Conservation (phyloP, 2,888 invertebrate genomes). For the Limnephilus marmoratus region DNA sequence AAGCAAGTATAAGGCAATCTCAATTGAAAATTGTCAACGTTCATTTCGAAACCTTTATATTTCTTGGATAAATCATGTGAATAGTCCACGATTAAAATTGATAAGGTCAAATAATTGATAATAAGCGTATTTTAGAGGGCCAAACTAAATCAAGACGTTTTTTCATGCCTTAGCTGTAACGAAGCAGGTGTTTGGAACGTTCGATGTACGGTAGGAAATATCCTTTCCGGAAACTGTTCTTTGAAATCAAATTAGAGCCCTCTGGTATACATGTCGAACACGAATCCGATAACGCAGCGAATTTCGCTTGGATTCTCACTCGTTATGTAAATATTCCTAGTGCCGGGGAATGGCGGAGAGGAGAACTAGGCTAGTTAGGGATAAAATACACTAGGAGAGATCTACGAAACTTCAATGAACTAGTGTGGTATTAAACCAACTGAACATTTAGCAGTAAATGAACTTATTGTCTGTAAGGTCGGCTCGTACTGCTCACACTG, state of each 20-base stretch:
- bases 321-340: constrained; percentile 41
- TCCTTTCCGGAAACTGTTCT: constrained; percentile 30
- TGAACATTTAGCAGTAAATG: not conserved
- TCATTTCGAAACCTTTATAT: not conserved
- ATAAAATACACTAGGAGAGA: not conserved
- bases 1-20: not conserved
- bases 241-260: constrained; percentile 47
- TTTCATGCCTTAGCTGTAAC: not conserved
- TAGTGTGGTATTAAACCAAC: not conserved
- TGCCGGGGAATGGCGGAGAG: constrained; percentile 2
- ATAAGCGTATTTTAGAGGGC: not conserved
- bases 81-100: not conserved
- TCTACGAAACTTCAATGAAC: not conserved
- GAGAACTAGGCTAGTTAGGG: not conserved
- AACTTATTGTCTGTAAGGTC: not conserved
- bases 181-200: constrained; percentile 41
- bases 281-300: constrained; percentile 46
- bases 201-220: not conserved
- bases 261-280: constrained; percentile 41
- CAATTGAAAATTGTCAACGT: not conserved
- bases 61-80: not conserved
- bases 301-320: constrained; percentile 33
- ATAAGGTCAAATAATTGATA: too few species aligned
- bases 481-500: too few species aligned
- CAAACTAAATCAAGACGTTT: not conserved